A percentile compares a stretch with the other conserved stretches of the same genome.
phyloP scores from a whole-genome alignment of 92 coral and sea anemone species.

The Porites divaricata region DNA sequence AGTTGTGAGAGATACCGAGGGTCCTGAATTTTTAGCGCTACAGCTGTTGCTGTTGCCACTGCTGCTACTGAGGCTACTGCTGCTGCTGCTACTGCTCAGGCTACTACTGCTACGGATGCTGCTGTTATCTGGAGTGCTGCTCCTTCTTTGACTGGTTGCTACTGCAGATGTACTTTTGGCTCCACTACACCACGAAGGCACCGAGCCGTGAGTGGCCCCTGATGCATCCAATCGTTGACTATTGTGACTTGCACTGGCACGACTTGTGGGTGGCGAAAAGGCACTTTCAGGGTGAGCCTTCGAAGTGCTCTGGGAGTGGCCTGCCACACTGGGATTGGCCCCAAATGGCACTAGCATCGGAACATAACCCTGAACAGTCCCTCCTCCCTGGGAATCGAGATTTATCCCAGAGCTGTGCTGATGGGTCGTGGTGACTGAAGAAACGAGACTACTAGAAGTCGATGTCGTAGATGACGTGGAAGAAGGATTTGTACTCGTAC shows the following conservation, averaged over 20 bases:
- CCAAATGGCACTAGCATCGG: slow-evolving; percentile 28
- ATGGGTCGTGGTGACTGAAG: slow-evolving; percentile 28
- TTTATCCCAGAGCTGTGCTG: slow-evolving; percentile 21
- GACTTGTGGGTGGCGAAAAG: slow-evolving; percentile 41
- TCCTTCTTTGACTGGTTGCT: slow-evolving; percentile 8
- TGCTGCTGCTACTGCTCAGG: background rate
- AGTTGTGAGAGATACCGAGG: background rate
- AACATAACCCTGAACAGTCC: slow-evolving; percentile 30
- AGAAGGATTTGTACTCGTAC: slow-evolving; percentile 31
- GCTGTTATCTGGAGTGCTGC: slow-evolving; percentile 29
- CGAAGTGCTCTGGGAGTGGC: slow-evolving; percentile 12
- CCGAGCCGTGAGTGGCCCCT: background rate
- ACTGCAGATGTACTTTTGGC: slow-evolving; percentile 6
- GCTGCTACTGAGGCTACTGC: slow-evolving; percentile 3
- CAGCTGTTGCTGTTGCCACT: slow-evolving; percentile 7
- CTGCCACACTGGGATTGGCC: slow-evolving; percentile 9
- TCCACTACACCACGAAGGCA: slow-evolving; percentile 23
- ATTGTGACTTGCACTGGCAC: slow-evolving; percentile 14
- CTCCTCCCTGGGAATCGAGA: slow-evolving; percentile 16
- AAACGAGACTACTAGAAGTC: slow-evolving; percentile 13
- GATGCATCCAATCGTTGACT: slow-evolving; percentile 14
- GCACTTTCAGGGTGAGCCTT: slow-evolving; percentile 31
- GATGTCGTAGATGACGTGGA: slow-evolving; percentile 29
- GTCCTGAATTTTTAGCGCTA: slow-evolving; percentile 5
- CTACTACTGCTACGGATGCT: background rate